phyloP scores from a whole-genome alignment of 2,888 invertebrate species.

The Agrotis segetum region DNA sequence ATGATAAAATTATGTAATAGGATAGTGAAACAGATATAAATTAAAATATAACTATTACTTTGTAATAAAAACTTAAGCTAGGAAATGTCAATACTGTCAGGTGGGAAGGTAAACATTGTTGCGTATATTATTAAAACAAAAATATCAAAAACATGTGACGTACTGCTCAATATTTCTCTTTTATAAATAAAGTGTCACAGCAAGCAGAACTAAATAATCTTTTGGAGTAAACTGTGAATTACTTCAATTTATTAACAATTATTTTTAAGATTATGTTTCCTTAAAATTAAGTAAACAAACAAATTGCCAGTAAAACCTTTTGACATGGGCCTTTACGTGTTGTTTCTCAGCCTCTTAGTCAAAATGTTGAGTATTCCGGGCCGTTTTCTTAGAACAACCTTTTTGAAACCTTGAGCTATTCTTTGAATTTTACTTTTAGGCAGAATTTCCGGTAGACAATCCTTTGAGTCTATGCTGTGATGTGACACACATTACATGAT shows the following conservation, averaged over 20 bases:
- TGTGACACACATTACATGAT: slow-evolving; percentile 14
- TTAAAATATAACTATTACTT: no score
- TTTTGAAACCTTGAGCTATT: slow-evolving; percentile 38
- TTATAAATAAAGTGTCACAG: no score
- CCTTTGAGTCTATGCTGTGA: slow-evolving; percentile 23
- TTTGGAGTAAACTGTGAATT: no score
- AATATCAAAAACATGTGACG: no score
- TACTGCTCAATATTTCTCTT: not conserved
- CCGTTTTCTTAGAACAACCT: slow-evolving; percentile 28
- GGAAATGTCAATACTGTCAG: no score
- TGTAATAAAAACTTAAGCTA: no score
- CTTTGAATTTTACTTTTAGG: slow-evolving; percentile 36
- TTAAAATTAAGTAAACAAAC: not conserved
- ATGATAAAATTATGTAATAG: no score
- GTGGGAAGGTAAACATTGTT: no score
- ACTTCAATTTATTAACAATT: no score
- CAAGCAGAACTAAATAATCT: no score
- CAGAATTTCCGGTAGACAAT: slow-evolving; percentile 40
- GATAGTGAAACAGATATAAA: no score
- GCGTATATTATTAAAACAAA: no score
- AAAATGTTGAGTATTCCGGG: slow-evolving; percentile 32
- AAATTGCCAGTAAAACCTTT: not conserved
- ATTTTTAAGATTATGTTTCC: not conserved
- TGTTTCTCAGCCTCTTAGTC: not conserved
- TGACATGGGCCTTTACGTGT: not conserved